Percentiles rank a stretch among this genome's conserved stretches.
These are phyloP conservation scores for Diorhabda sublineata DNA, from an alignment of 1,140 invertebrate species.

Conservation along the genomic window DNA sequence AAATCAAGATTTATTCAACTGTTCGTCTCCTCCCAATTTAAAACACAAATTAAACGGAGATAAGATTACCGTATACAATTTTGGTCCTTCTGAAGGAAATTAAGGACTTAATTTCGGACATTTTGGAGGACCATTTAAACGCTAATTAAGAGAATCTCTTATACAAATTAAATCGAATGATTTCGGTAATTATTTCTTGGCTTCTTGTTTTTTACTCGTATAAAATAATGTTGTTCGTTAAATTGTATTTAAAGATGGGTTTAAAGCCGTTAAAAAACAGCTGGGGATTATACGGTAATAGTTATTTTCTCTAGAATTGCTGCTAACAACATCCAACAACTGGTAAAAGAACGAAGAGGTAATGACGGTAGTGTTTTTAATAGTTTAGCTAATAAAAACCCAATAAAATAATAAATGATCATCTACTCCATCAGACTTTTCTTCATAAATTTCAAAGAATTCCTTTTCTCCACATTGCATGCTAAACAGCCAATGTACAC, in stretches of 20 bases:
- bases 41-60: slow-evolving; percentile 36
- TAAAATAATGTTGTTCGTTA: slow-evolving; percentile 1
- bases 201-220: neutral
- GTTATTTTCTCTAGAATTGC: too few species aligned
- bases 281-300: too few species aligned
- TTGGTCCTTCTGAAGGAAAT: slow-evolving; percentile 20
- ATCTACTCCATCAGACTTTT: too few species aligned
- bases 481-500: too few species aligned
- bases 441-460: too few species aligned
- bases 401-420: too few species aligned
- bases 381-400: too few species aligned
- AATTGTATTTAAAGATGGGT: neutral
- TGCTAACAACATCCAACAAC: too few species aligned
- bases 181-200: neutral
- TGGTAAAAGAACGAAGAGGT: too few species aligned
- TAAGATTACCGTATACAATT: slow-evolving; percentile 18
- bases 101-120: slow-evolving; percentile 37
- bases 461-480: too few species aligned
- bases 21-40: slow-evolving; percentile 26
- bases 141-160: slow-evolving; percentile 34
- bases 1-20: slow-evolving; percentile 6
- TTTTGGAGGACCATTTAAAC: slow-evolving; percentile 18
- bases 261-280: neutral
- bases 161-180: slow-evolving; percentile 35
- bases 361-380: too few species aligned